phyloP scores from a whole-genome alignment of 30 jellyfish, hydroid and myxozoan genomes.

The Cassiopea andromeda region DNA sequence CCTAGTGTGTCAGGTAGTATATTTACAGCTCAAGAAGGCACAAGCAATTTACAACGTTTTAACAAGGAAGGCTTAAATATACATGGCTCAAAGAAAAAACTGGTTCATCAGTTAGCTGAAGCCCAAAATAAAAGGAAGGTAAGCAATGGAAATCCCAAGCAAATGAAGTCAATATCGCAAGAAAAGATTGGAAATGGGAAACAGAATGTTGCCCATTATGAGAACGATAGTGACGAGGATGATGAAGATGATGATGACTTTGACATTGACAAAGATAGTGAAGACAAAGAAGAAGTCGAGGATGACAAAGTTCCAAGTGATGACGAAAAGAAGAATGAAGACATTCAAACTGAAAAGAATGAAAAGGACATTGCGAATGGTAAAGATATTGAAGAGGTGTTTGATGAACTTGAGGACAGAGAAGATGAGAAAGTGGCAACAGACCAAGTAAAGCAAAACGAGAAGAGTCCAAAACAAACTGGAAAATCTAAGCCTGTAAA shows the following conservation, averaged over 20 bases:
- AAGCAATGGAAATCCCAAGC: slow-evolving; percentile 12
- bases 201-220: background rate
- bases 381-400: slow-evolving; percentile 40
- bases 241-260: slow-evolving; percentile 78
- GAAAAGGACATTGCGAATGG: slow-evolving; percentile 52
- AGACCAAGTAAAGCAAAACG: slow-evolving; percentile 20
- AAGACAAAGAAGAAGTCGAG: slow-evolving; percentile 46
- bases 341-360: slow-evolving; percentile 21
- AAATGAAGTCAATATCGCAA: background rate
- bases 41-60: background rate
- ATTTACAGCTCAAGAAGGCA: background rate
- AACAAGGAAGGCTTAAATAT: background rate
- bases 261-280: slow-evolving; percentile 59
- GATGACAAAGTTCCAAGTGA: slow-evolving; percentile 54
- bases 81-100: slow-evolving; percentile 26
- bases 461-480: background rate
- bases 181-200: background rate
- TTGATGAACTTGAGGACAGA: slow-evolving; percentile 48
- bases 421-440: slow-evolving; percentile 39
- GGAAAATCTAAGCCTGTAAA: background rate
- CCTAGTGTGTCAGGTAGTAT: slow-evolving; percentile 43
- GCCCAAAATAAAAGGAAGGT: slow-evolving; percentile 16
- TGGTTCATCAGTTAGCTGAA: slow-evolving; percentile 52
- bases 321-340: slow-evolving; percentile 49
- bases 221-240: slow-evolving; percentile 42